A percentile compares a stretch with the other conserved stretches of the same genome.
Evolutionary conservation across 1,140 invertebrate genomes (phyloP).

Genomic region (Hypothenemus hampei): DNA sequence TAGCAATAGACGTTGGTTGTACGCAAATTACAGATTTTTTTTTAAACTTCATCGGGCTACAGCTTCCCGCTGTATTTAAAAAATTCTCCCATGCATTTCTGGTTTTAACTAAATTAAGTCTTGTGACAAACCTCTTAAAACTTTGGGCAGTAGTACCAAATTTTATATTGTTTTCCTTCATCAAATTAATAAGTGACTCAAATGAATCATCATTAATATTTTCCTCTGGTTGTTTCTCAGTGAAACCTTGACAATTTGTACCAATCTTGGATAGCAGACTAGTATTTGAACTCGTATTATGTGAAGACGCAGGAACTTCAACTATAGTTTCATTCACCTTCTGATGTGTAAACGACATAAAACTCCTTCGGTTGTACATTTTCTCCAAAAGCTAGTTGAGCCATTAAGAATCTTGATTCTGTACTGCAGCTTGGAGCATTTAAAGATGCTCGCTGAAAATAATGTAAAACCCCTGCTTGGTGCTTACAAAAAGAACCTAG

Average conservation of each 20-base stretch:
- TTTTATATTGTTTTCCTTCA: constrained; percentile 1
- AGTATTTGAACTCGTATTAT: too few relatives aligned
- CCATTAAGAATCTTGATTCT: constrained; percentile 10
- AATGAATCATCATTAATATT: too few relatives aligned
- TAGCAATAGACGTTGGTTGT: constrained; percentile 9
- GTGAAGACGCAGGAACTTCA: too few relatives aligned
- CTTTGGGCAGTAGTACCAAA: constrained; percentile 7
- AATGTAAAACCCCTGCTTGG: constrained; percentile 11
- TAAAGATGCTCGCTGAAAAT: constrained; percentile 4
- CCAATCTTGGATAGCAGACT: too few relatives aligned
- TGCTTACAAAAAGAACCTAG: constrained; percentile 11
- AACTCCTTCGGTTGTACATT: constrained; percentile 6
- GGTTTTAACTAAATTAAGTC: constrained; percentile 6
- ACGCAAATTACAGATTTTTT: constrained; percentile 7
- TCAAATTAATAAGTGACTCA: constrained; percentile 1
- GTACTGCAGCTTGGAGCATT: background rate
- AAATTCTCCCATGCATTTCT: constrained; percentile 10
- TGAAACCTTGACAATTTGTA: too few relatives aligned
- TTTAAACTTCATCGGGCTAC: background rate
- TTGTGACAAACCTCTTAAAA: background rate
- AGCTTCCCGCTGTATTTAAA: constrained; percentile 6
- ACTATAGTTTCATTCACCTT: too few relatives aligned
- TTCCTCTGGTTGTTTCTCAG: too few relatives aligned
- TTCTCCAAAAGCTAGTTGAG: constrained; percentile 17
- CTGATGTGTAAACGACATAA: too few relatives aligned